Base-by-base conservation (phyloP, 2,888 invertebrate genomes). In the Carterocephalus palaemon region DNA sequence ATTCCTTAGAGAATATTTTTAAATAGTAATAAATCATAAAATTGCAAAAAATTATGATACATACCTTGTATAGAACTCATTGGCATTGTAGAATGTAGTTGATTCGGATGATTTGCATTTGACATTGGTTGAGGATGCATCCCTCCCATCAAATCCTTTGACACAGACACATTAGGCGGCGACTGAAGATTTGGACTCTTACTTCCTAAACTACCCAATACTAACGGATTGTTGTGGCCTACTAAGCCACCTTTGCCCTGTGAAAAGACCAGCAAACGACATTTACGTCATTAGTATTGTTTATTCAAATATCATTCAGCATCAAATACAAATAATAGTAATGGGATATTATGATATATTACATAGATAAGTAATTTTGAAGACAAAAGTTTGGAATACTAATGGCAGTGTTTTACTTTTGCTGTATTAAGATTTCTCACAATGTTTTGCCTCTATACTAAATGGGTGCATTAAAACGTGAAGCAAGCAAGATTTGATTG, bases 101-200 rank as follows among this genome's bases (percentile, higher is more conserved):
- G 84, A 74, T 80, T 89, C 67, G 90, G 91, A 83, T 89, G 90
- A 67, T 91, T 92, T 77, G 92, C 92, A 86, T 92, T 92, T 76
- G 90, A 90, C 89, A 92, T 92, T 64, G 92, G 89, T 90, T 92
- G 92, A 51, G 92, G 91, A 79, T 90, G 90, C 70, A 88, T 79
- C 46, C 88, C 88, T 69, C 92, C 91, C 80, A 95, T 92, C 56
- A 93, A 92, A 59, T 94, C 92, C 81, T 95, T 95, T 57, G 92
- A 91, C 51, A 93, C 92, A 52, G 92, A 92, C 60, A 93, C 92
- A 67, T 95, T 94, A 33, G 94, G 94, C 46, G 95, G 94, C 42
- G 95, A 95, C 76, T 95, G 95, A 71, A 95, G 85, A 71, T 92
- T 94, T 53, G 94, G 94, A 76, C 93, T 94, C 76, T 94, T 94